phyloP scores from a whole-genome alignment of 2,888 invertebrate genomes.

The Chloroclysta siterata region DNA sequence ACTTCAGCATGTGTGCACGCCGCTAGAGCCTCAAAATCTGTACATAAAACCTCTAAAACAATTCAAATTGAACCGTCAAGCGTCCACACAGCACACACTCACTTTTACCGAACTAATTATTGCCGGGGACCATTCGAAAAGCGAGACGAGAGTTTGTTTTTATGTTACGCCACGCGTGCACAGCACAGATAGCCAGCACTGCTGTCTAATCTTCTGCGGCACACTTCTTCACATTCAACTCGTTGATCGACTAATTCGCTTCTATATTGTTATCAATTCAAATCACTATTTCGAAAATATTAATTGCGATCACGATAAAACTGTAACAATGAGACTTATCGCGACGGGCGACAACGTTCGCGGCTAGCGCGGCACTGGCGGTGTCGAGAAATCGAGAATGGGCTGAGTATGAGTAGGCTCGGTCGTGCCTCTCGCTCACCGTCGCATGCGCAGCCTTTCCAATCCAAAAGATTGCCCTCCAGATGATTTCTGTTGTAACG shows the following conservation, averaged over 20 bases:
- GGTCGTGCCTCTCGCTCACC: constrained; percentile 67
- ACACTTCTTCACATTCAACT: constrained; percentile 66
- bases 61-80: constrained; percentile 76
- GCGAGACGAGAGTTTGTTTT: constrained; percentile 75
- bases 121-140: constrained; percentile 73
- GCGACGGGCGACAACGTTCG: constrained; percentile 60
- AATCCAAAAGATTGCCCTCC: constrained; percentile 48
- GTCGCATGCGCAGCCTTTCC: constrained; percentile 52
- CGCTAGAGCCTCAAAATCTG: constrained; percentile 53
- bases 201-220: constrained; percentile 46
- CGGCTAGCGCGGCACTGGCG: constrained; percentile 75
- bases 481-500: constrained; percentile 56
- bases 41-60: constrained; percentile 67
- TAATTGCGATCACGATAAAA: constrained; percentile 54
- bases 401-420: constrained; percentile 50
- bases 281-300: constrained; percentile 61
- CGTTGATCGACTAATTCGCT: constrained; percentile 64
- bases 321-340: constrained; percentile 47
- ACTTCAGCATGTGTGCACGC: constrained; percentile 74
- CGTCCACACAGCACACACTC: constrained; percentile 80
- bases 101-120: constrained; percentile 82
- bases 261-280: constrained; percentile 57
- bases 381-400: constrained; percentile 67
- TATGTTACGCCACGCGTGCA: constrained; percentile 73
- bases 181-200: constrained; percentile 16